Evolutionary conservation across 1,140 invertebrate species (phyloP).

Genomic region (Heterodera carotae): DNA sequence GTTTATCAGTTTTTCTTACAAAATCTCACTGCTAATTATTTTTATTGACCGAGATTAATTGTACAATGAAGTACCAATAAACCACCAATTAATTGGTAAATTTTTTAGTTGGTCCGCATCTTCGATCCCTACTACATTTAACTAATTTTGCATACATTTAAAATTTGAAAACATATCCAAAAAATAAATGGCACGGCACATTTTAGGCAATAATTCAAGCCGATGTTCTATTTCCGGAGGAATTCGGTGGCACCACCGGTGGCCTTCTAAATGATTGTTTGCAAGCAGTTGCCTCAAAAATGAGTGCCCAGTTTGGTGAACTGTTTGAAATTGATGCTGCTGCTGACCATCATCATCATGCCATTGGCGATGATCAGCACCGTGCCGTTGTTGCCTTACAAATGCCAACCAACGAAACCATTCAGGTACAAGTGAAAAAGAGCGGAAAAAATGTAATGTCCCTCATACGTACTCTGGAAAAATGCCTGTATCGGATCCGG

Average conservation of each 20-base stretch:
- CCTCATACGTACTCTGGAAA: neutral
- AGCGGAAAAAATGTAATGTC: no score
- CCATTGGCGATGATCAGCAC: neutral
- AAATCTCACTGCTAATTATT: no score
- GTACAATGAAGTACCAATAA: no score
- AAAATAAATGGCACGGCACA: neutral
- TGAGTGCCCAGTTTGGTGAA: neutral
- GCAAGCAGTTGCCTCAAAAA: neutral
- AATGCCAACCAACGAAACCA: neutral
- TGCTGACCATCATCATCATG: no score
- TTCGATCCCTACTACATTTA: no score
- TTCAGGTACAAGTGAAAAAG: neutral
- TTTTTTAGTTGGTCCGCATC: no score
- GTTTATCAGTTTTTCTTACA: no score
- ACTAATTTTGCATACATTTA: no score
- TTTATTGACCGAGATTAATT: no score
- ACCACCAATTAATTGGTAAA: no score
- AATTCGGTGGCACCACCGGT: neutral
- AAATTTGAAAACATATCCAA: no score
- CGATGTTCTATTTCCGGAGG: slow-evolving; percentile 2
- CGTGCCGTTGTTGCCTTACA: neutral
- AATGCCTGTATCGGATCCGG: no score
- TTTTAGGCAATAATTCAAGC: neutral
- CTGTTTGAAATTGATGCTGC: neutral
- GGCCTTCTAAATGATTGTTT: neutral